phyloP scores from a whole-genome alignment of 1,140 invertebrate species.

The Octopus bimaculoides region DNA sequence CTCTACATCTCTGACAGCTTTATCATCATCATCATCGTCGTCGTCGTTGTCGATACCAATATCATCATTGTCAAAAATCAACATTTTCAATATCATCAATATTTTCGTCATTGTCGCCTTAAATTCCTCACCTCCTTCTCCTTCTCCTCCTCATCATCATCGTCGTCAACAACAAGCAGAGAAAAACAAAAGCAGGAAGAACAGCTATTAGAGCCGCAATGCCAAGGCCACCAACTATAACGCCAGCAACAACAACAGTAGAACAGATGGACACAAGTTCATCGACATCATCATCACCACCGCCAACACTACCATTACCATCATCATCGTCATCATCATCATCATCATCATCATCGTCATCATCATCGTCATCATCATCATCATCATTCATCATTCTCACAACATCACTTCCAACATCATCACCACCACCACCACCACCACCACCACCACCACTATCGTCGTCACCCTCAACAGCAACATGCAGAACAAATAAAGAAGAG shows the following conservation, averaged over 20 bases:
- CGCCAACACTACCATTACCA: too few relatives aligned
- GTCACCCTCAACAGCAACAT: neutral
- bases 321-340: slow-evolving; percentile 14
- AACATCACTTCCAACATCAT: too few relatives aligned
- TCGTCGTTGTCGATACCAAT: too few relatives aligned
- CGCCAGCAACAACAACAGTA: slow-evolving; percentile 11
- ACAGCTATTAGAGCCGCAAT: slow-evolving; percentile 13
- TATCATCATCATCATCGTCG: too few relatives aligned
- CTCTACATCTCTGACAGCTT: too few relatives aligned
- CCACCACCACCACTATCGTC: slow-evolving; percentile 11
- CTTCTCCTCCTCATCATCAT: too few relatives aligned
- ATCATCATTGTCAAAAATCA: too few relatives aligned
- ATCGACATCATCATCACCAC: slow-evolving; percentile 7
- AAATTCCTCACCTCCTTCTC: too few relatives aligned
- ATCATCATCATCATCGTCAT: slow-evolving; percentile 1
- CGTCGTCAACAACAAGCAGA: neutral
- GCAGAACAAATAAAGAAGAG: too few relatives aligned
- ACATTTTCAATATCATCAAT: too few relatives aligned
- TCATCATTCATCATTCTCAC: too few relatives aligned
- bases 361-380: slow-evolving; percentile 15
- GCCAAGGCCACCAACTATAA: slow-evolving; percentile 7
- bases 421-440: slow-evolving; percentile 8
- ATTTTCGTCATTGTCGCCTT: too few relatives aligned
- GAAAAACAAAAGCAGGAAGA: slow-evolving; percentile 9
- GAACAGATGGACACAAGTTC: slow-evolving; percentile 6